phyloP scores from a whole-genome alignment of 1,140 invertebrate genomes.

The Philaenus spumarius region DNA sequence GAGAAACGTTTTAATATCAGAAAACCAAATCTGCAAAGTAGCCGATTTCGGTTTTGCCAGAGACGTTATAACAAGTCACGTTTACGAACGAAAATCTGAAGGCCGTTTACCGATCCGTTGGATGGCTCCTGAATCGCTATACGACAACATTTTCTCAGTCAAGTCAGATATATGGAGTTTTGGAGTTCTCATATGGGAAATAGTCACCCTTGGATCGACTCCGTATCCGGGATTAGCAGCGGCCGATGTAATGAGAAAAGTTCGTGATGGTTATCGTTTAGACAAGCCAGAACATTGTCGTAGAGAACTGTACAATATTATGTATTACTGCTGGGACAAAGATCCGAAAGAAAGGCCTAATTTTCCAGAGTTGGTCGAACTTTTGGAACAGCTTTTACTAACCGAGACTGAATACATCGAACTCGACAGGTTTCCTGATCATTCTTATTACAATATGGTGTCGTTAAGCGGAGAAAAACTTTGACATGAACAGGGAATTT shows the following conservation, averaged over 20 bases:
- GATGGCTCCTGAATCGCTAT: slow-evolving; percentile 92
- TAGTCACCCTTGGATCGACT: slow-evolving; percentile 84
- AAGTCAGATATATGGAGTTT: slow-evolving; percentile 94
- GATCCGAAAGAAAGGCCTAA: slow-evolving; percentile 65
- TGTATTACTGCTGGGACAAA: slow-evolving; percentile 90
- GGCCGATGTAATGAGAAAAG: slow-evolving; percentile 57
- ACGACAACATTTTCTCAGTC: slow-evolving; percentile 83
- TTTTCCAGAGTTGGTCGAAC: slow-evolving; percentile 68
- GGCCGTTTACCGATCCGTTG: slow-evolving; percentile 66
- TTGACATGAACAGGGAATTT: too few relatives aligned
- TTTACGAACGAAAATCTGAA: slow-evolving; percentile 89
- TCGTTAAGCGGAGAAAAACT: slow-evolving; percentile 74
- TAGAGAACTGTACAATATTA: slow-evolving; percentile 84
- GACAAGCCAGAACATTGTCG: slow-evolving; percentile 86
- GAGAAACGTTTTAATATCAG: slow-evolving; percentile 80
- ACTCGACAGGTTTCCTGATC: slow-evolving; percentile 85
- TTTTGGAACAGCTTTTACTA: slow-evolving; percentile 73
- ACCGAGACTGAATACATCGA: slow-evolving; percentile 91
- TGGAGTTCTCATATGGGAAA: slow-evolving; percentile 81
- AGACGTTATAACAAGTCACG: slow-evolving; percentile 71
- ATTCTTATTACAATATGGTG: slow-evolving; percentile 85
- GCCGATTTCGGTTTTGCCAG: slow-evolving; percentile 91
- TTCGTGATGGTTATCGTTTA: slow-evolving; percentile 72
- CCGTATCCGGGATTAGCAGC: slow-evolving; percentile 83
- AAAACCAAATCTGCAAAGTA: slow-evolving; percentile 85